Conservation (phyloP, 1,140 invertebrate genomes). For the Zaprionus davidi region DNA sequence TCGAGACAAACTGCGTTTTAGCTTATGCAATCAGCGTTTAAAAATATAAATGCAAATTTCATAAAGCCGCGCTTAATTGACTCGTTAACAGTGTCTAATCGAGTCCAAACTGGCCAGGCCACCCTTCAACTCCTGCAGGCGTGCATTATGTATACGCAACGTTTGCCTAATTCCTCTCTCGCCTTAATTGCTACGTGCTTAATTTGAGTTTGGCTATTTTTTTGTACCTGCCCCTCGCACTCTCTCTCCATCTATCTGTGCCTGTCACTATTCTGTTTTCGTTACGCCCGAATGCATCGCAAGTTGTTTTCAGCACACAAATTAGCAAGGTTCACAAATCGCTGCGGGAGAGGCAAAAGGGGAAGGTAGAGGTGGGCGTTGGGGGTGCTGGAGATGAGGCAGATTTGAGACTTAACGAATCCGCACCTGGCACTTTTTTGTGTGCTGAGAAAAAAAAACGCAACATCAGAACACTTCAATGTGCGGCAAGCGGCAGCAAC, state of each 20-base stretch:
- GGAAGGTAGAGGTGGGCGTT: not conserved
- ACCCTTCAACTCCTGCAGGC: not conserved
- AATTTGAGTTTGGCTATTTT: slow-evolving; percentile 18
- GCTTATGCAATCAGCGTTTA: slow-evolving; percentile 49
- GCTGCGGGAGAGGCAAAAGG: not conserved
- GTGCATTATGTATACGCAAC: not conserved
- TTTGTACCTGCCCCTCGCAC: not conserved
- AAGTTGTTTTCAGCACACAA: slow-evolving; percentile 40
- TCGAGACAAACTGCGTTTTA: slow-evolving; percentile 47
- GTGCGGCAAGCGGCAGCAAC: slow-evolving; percentile 12
- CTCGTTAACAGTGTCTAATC: slow-evolving; percentile 37
- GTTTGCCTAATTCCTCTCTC: slow-evolving; percentile 4
- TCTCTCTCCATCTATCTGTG: too few relatives aligned
- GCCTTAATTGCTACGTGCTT: slow-evolving; percentile 8
- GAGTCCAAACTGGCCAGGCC: slow-evolving; percentile 27
- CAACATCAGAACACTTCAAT: slow-evolving; percentile 3
- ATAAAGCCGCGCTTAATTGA: slow-evolving; percentile 35
- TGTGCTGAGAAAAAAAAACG: slow-evolving; percentile 10
- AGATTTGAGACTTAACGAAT: slow-evolving; percentile 36
- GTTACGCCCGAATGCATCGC: slow-evolving; percentile 46
- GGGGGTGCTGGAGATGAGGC: not conserved
- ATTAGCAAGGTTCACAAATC: slow-evolving; percentile 51
- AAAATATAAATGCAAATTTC: slow-evolving; percentile 50
- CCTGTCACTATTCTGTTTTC: not conserved
- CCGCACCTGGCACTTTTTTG: slow-evolving; percentile 37